Conservation (phyloP, 2,113 vertebrate genomes). For the Brachirus orientalis region DNA sequence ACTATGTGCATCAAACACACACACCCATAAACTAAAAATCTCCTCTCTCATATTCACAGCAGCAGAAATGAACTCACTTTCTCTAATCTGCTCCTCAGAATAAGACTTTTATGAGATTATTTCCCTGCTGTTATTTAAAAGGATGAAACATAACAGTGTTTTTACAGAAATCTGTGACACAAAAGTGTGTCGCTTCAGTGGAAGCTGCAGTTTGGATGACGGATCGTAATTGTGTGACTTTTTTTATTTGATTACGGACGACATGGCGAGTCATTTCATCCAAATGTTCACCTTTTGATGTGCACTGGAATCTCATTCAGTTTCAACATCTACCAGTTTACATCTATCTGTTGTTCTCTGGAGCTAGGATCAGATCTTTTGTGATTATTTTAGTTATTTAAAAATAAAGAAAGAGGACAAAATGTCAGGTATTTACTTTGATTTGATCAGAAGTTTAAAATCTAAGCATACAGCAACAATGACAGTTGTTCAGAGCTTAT, state of each 20-base stretch:
- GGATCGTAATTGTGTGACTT: conserved; percentile 25
- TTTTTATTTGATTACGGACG: conserved; percentile 8
- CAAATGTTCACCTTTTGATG: conserved; percentile 22
- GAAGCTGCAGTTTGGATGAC: conserved; percentile 2
- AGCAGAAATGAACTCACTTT: conserved; percentile 1
- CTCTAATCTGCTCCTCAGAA: conserved; percentile 24
- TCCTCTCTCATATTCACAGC: neutral
- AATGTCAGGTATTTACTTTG: conserved; percentile 5
- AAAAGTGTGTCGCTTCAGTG: conserved; percentile 1
- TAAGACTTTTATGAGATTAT: conserved; percentile 41
- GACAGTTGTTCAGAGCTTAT: conserved; percentile 1
- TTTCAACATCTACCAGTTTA: conserved; percentile 13
- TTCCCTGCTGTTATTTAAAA: conserved; percentile 20
- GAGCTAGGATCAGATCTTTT: conserved; percentile 6
- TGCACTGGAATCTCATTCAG: conserved; percentile 10
- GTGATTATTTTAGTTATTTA: neutral
- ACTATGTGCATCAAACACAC: conserved; percentile 14
- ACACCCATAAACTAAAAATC: conserved; percentile 13
- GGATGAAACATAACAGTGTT: conserved; percentile 14
- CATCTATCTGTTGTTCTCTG: conserved; percentile 1
- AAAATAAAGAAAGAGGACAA: conserved; percentile 1
- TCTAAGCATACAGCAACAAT: neutral
- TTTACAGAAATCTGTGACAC: conserved; percentile 11
- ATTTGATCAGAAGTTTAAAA: conserved; percentile 11
- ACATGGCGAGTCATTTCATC: conserved; percentile 16